phyloP scores from a whole-genome alignment of 2,888 invertebrate genomes.

The Boloria euphrosyne region DNA sequence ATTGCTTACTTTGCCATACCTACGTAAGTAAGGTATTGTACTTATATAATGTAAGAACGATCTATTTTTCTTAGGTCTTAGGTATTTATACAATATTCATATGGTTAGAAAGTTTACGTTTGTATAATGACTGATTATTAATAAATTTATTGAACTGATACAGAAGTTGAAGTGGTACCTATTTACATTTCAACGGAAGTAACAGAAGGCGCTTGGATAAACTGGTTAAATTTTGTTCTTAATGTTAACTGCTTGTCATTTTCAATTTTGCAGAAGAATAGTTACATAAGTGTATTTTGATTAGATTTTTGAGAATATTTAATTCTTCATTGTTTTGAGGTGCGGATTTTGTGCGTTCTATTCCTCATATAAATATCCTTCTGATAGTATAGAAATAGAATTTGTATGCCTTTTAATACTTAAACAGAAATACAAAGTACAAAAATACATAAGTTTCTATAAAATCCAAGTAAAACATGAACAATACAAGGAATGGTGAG shows the following conservation, averaged over 20 bases:
- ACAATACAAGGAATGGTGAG: constrained; percentile 63
- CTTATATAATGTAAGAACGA: constrained; percentile 56
- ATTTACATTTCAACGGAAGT: constrained; percentile 39
- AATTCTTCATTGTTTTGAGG: background rate
- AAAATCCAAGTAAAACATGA: constrained; percentile 50
- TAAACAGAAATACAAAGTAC: constrained; percentile 45
- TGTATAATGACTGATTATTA: constrained; percentile 41
- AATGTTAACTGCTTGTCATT: constrained; percentile 33
- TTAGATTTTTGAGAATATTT: background rate
- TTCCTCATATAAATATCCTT: constrained; percentile 39
- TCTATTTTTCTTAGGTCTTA: constrained; percentile 57
- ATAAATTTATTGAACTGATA: constrained; percentile 34
- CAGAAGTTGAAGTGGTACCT: constrained; percentile 32
- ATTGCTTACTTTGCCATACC: constrained; percentile 70
- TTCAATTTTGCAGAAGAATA: constrained; percentile 36
- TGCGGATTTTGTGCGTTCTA: constrained; percentile 37
- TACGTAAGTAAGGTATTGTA: constrained; percentile 64
- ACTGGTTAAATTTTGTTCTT: constrained; percentile 23
- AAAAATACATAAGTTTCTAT: constrained; percentile 47
- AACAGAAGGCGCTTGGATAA: constrained; percentile 9
- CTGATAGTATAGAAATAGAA: constrained; percentile 39
- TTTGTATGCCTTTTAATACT: constrained; percentile 34
- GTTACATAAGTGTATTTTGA: constrained; percentile 26
- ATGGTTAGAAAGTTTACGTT: constrained; percentile 46
- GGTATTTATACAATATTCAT: constrained; percentile 56